Conservation (phyloP, 2,797 vertebrate genomes). For the Psittacula derbiana region DNA sequence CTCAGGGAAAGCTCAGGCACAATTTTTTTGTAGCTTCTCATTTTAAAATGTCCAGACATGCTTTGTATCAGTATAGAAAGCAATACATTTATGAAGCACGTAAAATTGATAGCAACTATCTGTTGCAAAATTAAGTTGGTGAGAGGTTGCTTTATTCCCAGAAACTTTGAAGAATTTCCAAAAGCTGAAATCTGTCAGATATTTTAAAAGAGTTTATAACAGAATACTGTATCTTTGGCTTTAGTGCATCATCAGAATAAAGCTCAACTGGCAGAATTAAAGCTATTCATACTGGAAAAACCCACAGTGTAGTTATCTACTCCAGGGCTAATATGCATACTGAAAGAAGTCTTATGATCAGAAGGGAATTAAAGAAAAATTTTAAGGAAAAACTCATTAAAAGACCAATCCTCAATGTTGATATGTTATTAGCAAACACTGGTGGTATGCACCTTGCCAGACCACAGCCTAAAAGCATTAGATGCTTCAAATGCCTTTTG, state of each 20-base stretch:
- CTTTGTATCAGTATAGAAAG: background rate
- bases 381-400: background rate
- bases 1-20: background rate
- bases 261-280: conserved; percentile 34
- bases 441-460: background rate
- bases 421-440: background rate
- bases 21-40: background rate
- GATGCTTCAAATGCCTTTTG: background rate
- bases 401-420: background rate
- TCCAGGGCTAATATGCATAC: conserved; percentile 19
- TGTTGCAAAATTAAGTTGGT: background rate
- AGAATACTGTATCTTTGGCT: background rate
- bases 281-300: conserved; percentile 6
- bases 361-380: background rate
- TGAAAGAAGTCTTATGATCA: background rate
- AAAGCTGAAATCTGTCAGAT: conserved; percentile 3
- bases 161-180: conserved; percentile 7
- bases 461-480: background rate
- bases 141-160: background rate
- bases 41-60: background rate
- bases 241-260: background rate
- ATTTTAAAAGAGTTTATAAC: conserved; percentile 6
- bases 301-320: background rate
- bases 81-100: background rate
- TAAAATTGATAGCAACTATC: background rate